phyloP scores from a whole-genome alignment of 2,797 vertebrate species.

The Crocodylus rhombifer region DNA sequence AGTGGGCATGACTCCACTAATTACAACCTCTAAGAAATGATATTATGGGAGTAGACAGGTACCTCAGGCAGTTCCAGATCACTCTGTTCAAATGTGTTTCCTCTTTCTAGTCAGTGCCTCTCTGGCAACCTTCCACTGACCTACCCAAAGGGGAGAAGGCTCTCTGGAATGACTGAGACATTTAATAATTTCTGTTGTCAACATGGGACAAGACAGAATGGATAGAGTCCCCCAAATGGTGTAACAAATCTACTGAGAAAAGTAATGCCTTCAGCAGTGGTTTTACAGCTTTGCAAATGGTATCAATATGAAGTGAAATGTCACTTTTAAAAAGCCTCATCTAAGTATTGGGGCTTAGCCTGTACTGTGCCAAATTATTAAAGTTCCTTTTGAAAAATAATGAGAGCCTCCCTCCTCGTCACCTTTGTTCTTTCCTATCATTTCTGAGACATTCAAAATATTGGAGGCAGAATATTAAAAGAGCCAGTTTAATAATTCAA shows the following conservation, averaged over 20 bases:
- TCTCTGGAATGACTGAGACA: conserved; percentile 52
- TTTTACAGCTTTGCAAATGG: conserved; percentile 36
- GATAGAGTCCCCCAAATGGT: conserved; percentile 12
- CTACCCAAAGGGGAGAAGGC: conserved; percentile 57
- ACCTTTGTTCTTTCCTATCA: not conserved
- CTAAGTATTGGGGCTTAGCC: conserved; percentile 4
- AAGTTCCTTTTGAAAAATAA: conserved; percentile 4
- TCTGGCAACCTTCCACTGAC: conserved; percentile 50
- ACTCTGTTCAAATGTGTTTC: not conserved
- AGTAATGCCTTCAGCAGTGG: conserved; percentile 50
- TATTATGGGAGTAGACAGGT: conserved; percentile 60
- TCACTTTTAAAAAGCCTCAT: conserved; percentile 31
- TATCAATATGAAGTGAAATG: conserved; percentile 31
- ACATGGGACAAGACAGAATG: conserved; percentile 16
- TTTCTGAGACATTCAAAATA: conserved; percentile 6
- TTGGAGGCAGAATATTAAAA: not conserved
- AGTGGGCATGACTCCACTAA: conserved; percentile 39
- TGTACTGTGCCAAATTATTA: not conserved
- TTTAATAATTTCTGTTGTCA: conserved; percentile 68
- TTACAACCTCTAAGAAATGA: conserved; percentile 55
- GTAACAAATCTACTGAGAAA: conserved; percentile 60
- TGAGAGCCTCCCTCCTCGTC: not conserved
- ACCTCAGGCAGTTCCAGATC: conserved; percentile 53
- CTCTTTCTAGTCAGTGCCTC: conserved; percentile 30
- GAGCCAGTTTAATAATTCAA: not conserved